Evolutionary conservation across 1,140 invertebrate species (phyloP).

Genomic region (Phenacoccus solenopsis): DNA sequence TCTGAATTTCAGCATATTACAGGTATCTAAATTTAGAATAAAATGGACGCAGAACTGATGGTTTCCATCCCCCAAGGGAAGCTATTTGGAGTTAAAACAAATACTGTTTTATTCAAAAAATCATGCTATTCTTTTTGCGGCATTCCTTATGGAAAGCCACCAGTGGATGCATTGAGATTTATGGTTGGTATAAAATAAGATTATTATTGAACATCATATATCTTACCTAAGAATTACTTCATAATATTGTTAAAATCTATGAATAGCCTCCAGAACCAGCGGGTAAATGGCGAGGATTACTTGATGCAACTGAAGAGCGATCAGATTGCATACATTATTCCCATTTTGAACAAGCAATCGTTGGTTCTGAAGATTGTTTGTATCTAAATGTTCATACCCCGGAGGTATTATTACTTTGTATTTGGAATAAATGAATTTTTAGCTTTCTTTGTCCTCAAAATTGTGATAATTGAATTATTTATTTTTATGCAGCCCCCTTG

Average conservation of each 20-base stretch:
- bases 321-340: background rate
- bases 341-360: background rate
- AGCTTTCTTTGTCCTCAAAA: too few relatives aligned
- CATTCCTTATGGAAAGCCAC: slow-evolving; percentile 27
- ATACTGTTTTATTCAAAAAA: slow-evolving; percentile 18
- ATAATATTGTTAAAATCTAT: too few relatives aligned
- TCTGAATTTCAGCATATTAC: too few relatives aligned
- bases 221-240: too few relatives aligned
- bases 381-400: slow-evolving; percentile 24
- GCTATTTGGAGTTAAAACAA: slow-evolving; percentile 13
- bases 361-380: slow-evolving; percentile 25
- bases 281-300: background rate
- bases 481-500: background rate
- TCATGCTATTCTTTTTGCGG: slow-evolving; percentile 23
- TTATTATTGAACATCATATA: too few relatives aligned
- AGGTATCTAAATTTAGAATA: too few relatives aligned
- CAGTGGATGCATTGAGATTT: slow-evolving; percentile 25
- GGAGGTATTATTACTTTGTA: too few relatives aligned
- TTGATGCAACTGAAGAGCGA: background rate
- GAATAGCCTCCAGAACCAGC: background rate
- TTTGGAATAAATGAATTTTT: too few relatives aligned
- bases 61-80: background rate
- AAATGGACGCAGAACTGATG: background rate
- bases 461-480: too few relatives aligned
- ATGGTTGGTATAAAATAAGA: slow-evolving; percentile 22